Base-by-base conservation (phyloP, 2,888 invertebrate genomes). In the Crossocerus cetratus region DNA sequence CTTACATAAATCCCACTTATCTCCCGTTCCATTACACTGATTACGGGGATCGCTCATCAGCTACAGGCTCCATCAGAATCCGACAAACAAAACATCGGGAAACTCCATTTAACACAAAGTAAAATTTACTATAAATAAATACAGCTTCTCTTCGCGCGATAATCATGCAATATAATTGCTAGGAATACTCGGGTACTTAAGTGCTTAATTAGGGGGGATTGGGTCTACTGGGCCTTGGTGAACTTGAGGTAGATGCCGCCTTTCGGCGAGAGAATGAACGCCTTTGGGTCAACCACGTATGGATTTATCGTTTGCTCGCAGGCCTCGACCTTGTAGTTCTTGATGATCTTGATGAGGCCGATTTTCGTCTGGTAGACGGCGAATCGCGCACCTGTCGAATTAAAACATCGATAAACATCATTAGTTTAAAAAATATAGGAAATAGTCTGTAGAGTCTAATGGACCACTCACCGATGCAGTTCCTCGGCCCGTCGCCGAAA, bases 311-410 rank as follows among this genome's bases (percentile, higher is more conserved):
- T 90, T 70, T 88, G 80, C 1, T 86, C 83, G 53, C 87, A 90
- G 13, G 90, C 75, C 0, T 84, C 83, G 4, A 91, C 76, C 63
- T 86, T 83, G 71, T 86, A 90, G 57, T 89, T 86, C 11, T 77
- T 77, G 0, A 91, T 64, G 13, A 90, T 80, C 49, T 86, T 83
- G 5, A 86, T 83, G 0, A 91, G 57, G 3, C 89, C 91, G 0
- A 89, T 65, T 85, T 91, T 91, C 0, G 90, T 81, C 78, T 91
- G 90, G 69, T 83, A 80, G 2, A 78, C 66, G 3, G 82, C 89
- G 62, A 89, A 88, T 21, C 86, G 80, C 18, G 82, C 77, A 13
- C 87, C 87, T 88, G 59, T 32, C 4, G 32, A n/a, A 64, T 59
- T 1, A 32, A 11, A 32, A 32, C 32, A 32, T 32, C 11, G 8